Evolutionary conservation across 2,797 vertebrate genomes (phyloP), one percentile per base, ranked within the genome.

Genomic region (Mus caroli): DNA sequence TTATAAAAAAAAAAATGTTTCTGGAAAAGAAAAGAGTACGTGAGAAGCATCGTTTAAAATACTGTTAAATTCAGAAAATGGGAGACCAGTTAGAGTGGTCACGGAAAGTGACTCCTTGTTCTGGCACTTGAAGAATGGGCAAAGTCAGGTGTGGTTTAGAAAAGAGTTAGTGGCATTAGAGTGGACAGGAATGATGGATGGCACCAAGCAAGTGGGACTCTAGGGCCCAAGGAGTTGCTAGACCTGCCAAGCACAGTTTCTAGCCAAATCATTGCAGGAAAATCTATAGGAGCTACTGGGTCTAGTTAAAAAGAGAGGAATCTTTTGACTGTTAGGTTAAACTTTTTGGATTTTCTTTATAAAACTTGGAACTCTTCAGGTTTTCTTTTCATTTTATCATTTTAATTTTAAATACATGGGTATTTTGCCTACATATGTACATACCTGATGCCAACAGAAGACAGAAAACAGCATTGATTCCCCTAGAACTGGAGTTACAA

Each of bases 51-150:
- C 58, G 5, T 56, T 64, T 75, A 60, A 92, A 90, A 93, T 77
- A 64, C 3, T 88, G 43, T 78, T 79, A 91, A 88, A 94, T 69
- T 85, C 26, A 56, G 52, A 84, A 79, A 43, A 88, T 79, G 79
- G 77, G 10, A 12, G 31, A 50, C 24, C n/a, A 13, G 17, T 60
- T 82, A 15, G 31, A 5, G 1, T 8, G 8, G 8, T 26, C 28
- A 31, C 9, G 43, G 43, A 62, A 64, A n/a, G 76, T 10, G 13
- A 10, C 75, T 93, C 75, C 19, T 22, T 50, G 40, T 17, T 12
- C 62, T n/a, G 50, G 34, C 2, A 52, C 26, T 34, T 56, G 34
- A 40, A 52, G 28, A 40, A 10, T 62, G 26, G 37, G 34, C 37
- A 76, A 28, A 46, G 17, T 46, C 56, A 52, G 37, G 10, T 50